Conservation (phyloP, 2,113 vertebrate genomes). For the Channa argus region DNA sequence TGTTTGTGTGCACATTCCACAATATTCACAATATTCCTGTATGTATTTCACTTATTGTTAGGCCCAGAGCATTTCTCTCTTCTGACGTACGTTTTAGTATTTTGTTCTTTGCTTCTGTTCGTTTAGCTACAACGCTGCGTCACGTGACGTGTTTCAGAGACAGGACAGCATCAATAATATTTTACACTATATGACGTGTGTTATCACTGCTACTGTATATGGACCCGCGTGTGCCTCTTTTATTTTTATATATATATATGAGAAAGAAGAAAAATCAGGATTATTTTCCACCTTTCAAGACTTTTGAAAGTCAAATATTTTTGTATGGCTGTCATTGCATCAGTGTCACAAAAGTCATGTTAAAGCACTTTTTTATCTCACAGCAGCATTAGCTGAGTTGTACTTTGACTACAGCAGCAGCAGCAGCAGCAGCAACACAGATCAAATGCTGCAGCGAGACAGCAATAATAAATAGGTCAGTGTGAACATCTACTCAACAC, state of each 20-base stretch:
- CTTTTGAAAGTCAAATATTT: conserved; percentile 35
- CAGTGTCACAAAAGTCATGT: conserved; percentile 10
- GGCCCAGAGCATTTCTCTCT: background rate
- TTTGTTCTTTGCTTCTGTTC: background rate
- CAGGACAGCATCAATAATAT: no score
- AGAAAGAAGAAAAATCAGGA: no score
- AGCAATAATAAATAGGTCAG: conserved; percentile 65
- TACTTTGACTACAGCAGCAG: conserved; percentile 8
- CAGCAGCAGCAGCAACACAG: conserved; percentile 13
- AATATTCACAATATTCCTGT: conserved; percentile 16
- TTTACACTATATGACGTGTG: no score
- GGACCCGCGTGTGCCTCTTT: no score
- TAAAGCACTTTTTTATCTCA: conserved; percentile 19
- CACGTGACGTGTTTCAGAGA: no score
- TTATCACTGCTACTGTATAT: no score
- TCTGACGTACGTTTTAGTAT: background rate
- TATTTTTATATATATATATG: no score
- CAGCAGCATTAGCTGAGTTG: conserved; percentile 17
- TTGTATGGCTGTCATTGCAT: background rate
- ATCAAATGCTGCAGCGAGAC: conserved; percentile 33
- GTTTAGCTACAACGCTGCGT: no score
- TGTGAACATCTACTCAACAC: conserved; percentile 54
- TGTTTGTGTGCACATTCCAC: conserved; percentile 18
- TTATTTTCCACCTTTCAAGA: background rate
- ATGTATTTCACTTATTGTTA: conserved; percentile 25